Evolutionary conservation across 35 echinoderm and acorn worm genomes (phyloP), one percentile per base, ranked within the genome.

Genomic region (Ptychodera flava): DNA sequence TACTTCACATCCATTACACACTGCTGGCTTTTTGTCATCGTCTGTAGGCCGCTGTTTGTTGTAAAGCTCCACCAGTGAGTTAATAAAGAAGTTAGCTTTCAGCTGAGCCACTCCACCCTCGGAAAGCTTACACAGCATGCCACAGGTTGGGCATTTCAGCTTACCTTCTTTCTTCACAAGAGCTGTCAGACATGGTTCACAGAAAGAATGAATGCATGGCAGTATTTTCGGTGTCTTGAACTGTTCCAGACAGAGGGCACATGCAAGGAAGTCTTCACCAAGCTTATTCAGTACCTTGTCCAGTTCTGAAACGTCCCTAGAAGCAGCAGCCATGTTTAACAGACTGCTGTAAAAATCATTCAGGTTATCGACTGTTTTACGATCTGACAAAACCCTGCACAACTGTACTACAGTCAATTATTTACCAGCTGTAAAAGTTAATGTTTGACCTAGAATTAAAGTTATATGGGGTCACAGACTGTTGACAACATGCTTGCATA

Each of bases 1-100:
- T n/a, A n/a, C n/a, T 32, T 92, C 95, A 77, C 95, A 97, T 0
- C 90, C 92, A 81, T 97, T 86, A 34, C 95, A 97, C 6, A 82
- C 31, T 12, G 89, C 83, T 32, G 84, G 83, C 1, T 77, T 87
- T 1, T 86, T 83, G 31, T 92, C 93, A n/a, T n/a, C n/a, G n/a
- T n/a, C n/a, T 30, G 85, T 88, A 27, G 86, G 86, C 33, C 92
- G 87, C 81, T 97, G 93, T 29, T 85, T 87, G 29, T 91, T 89
- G 31, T 94, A 94, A 33, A 97, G 94, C 36, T 97, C 95, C 32
- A 97, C 94, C 35, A 97, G 93, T 38, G 88, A 91, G 85, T 97
- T 97, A 15, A 97, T 87, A 34, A 97, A 97, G 87, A 97, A 97
- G 31, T 97, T 97, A 79, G 93, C 95, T 14, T 92, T 89, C 16